phyloP scores from a whole-genome alignment of 2,797 vertebrate genomes.

The Anabacerthia variegaticeps region DNA sequence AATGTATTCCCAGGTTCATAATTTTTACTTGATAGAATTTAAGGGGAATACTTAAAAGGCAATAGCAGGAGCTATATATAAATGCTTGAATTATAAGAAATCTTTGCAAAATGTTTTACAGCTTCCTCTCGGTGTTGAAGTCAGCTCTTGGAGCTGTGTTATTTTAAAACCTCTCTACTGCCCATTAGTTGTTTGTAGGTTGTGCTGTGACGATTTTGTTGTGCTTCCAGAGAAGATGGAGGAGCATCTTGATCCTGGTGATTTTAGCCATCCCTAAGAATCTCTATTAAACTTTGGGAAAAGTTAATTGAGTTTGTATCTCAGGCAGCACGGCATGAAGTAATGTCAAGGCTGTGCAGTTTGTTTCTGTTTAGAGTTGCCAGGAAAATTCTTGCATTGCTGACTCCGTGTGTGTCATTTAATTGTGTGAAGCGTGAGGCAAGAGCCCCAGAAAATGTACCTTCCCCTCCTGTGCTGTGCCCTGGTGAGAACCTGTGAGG shows the following conservation, averaged over 20 bases:
- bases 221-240: not conserved
- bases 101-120: conserved; percentile 21
- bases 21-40: conserved; percentile 30
- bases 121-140: not conserved
- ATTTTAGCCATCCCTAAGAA: conserved; percentile 32
- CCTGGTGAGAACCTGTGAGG: not conserved
- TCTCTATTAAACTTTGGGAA: conserved; percentile 35
- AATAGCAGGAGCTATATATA: not conserved
- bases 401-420: conserved; percentile 74
- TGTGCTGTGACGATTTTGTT: not conserved
- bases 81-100: conserved; percentile 32
- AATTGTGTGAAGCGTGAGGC: conserved; percentile 71
- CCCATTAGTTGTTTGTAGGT: not conserved
- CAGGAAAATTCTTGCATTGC: conserved; percentile 67
- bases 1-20: conserved; percentile 22
- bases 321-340: conserved; percentile 68
- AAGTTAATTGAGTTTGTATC: conserved; percentile 72
- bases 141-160: not conserved
- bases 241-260: not conserved
- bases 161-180: not conserved
- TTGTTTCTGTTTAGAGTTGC: conserved; percentile 63
- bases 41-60: conserved; percentile 20
- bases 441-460: conserved; percentile 61
- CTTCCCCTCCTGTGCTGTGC: not conserved
- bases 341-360: conserved; percentile 48